Percentiles rank a stretch among this genome's conserved stretches.
Evolutionary conservation across 2,113 vertebrate species (phyloP).

Genomic region (Chunga burmeisteri): DNA sequence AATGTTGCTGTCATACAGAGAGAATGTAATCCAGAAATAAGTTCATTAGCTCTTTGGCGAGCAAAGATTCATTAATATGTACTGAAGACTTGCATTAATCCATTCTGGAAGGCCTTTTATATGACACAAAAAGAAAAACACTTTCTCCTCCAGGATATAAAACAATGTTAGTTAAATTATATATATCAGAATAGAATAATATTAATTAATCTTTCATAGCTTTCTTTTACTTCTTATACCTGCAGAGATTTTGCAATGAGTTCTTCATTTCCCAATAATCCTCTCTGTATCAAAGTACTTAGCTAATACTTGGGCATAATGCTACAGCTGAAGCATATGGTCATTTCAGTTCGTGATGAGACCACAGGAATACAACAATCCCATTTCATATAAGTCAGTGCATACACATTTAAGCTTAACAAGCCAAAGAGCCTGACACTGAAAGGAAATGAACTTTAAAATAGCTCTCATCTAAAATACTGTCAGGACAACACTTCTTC

Average conservation of each 20-base stretch:
- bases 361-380: accelerated
- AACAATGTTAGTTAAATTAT: not conserved
- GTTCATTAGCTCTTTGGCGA: not conserved
- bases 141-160: not conserved
- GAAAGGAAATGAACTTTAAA: not conserved
- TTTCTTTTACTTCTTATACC: not conserved
- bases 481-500: not conserved
- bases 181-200: not conserved
- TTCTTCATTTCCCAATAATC: not conserved
- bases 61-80: not conserved
- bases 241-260: not conserved
- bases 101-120: not conserved
- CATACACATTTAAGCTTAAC: not conserved
- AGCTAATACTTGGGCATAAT: not conserved
- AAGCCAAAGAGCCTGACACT: not conserved
- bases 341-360: not conserved
- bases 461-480: not conserved
- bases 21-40: not conserved
- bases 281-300: not conserved
- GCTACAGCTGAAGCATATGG: not conserved
- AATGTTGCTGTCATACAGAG: not conserved
- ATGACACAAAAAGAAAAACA: not conserved
- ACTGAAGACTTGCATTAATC: not conserved
- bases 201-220: not conserved
- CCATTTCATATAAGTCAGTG: not conserved